These are phyloP conservation scores for Astreopora myriophthalma DNA, from an alignment of 64 coral and sea anemone genomes.

Conservation along the genomic window DNA sequence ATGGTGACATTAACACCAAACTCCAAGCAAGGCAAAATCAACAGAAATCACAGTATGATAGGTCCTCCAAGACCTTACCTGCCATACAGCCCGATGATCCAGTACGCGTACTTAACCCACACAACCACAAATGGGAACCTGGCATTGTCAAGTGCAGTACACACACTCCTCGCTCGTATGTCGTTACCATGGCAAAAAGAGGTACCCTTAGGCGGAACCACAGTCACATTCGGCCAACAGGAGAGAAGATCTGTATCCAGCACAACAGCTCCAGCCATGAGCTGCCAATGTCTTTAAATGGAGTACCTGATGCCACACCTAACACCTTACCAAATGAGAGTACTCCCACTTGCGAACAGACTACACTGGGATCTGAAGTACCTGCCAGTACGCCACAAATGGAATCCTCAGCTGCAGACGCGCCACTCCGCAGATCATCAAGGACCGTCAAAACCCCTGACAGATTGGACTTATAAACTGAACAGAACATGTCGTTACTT, in stretches of 20 bases:
- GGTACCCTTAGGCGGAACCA: neutral
- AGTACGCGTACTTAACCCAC: constrained; percentile 41
- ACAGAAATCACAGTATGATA: constrained; percentile 47
- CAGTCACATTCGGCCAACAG: neutral
- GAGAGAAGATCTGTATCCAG: neutral
- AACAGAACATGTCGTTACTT: too few species aligned
- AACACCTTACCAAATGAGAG: neutral
- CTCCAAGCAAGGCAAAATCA: constrained; percentile 46
- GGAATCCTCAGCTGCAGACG: neutral
- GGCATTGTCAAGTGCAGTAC: constrained; percentile 23
- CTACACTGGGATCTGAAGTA: neutral
- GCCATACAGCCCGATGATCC: constrained; percentile 20
- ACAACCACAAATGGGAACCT: constrained; percentile 45
- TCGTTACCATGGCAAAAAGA: neutral
- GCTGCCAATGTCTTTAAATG: neutral
- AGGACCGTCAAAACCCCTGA: neutral
- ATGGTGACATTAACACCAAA: constrained; percentile 14
- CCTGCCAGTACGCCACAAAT: neutral
- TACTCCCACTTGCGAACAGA: neutral
- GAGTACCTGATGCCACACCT: neutral
- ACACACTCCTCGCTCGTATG: constrained; percentile 29
- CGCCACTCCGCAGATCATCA: neutral
- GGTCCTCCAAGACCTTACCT: neutral
- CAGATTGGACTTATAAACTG: neutral
- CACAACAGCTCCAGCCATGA: neutral